Conservation (phyloP, 2,797 vertebrate genomes). For the Fundulus diaphanus region DNA sequence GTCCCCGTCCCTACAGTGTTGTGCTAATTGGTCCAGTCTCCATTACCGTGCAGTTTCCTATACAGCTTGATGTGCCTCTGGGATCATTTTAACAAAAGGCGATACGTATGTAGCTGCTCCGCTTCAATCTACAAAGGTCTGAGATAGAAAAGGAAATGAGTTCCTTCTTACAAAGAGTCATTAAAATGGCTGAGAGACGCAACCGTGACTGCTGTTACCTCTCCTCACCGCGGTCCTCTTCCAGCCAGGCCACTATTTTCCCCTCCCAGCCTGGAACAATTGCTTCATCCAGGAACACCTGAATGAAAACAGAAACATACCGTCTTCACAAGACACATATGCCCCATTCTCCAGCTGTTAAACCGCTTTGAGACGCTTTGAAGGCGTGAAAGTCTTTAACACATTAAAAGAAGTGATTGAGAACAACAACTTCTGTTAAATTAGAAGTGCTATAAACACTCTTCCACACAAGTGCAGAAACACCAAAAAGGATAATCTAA, state of each 20-base stretch:
- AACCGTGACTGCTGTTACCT: constrained; percentile 64
- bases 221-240: constrained; percentile 89
- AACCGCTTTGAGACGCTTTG: too few relatives aligned
- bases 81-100: constrained; percentile 18
- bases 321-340: background rate
- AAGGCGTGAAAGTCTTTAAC: too few relatives aligned
- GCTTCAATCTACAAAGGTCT: constrained; percentile 59
- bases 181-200: background rate
- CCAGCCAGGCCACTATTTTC: constrained; percentile 96
- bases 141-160: constrained; percentile 16
- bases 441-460: background rate
- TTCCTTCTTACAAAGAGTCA: background rate
- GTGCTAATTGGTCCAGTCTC: constrained; percentile 7
- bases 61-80: constrained; percentile 21
- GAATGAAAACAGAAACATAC: constrained; percentile 9
- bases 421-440: background rate
- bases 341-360: too few relatives aligned
- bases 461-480: too few relatives aligned
- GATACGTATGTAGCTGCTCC: constrained; percentile 1
- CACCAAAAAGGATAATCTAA: too few relatives aligned
- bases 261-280: constrained; percentile 95
- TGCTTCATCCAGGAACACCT: constrained; percentile 95
- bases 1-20: constrained; percentile 20
- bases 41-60: background rate
- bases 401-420: background rate